Percentiles rank a stretch among this genome's conserved stretches.
Conservation (phyloP, 2,113 vertebrate genomes). For the Podiceps cristatus region DNA sequence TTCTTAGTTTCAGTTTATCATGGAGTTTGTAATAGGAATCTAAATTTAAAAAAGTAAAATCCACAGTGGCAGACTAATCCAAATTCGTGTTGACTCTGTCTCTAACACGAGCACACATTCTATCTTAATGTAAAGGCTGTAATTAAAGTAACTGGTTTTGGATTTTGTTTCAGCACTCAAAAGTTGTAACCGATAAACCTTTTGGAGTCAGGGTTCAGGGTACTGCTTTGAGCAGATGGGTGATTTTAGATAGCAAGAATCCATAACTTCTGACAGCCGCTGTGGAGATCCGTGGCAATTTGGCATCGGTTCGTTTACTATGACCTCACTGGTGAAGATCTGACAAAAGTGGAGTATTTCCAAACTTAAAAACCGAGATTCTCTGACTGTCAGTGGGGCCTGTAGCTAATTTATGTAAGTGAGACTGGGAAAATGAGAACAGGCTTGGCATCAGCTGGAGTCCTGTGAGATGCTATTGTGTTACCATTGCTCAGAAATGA, state of each 20-base stretch:
- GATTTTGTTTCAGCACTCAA: neutral
- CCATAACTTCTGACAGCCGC: neutral
- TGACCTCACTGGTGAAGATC: neutral
- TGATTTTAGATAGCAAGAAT: constrained; percentile 33
- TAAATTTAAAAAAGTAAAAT: neutral
- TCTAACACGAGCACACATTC: neutral
- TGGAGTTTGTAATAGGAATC: neutral
- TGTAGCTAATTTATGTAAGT: constrained; percentile 38
- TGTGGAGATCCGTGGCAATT: neutral
- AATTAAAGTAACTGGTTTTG: neutral
- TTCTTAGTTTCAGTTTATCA: neutral
- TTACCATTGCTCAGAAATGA: constrained; percentile 56
- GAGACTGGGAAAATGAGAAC: constrained; percentile 30
- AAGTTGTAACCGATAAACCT: neutral
- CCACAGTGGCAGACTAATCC: neutral
- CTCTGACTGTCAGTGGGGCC: neutral
- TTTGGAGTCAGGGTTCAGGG: neutral
- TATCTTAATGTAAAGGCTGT: neutral
- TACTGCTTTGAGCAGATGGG: constrained; percentile 27
- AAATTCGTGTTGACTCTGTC: neutral
- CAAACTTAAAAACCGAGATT: neutral
- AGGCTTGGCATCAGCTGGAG: constrained; percentile 30
- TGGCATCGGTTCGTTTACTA: neutral
- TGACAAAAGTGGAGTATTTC: constrained; percentile 27
- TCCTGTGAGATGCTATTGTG: neutral